These are phyloP conservation scores for Musca domestica DNA, from an alignment of 1,140 invertebrate genomes.

Conservation along the genomic window DNA sequence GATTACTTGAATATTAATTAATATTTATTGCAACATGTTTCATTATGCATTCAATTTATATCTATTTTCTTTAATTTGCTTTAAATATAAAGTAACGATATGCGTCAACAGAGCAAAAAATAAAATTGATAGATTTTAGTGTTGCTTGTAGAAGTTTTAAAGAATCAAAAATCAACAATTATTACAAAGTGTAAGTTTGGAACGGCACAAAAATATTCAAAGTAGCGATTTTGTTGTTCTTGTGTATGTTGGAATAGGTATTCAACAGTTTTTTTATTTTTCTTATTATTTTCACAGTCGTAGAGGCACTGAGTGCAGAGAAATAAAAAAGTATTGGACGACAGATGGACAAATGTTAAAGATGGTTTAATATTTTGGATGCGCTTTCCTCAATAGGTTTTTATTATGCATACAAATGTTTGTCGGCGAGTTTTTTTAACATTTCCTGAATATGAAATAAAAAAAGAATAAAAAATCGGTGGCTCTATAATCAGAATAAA, in stretches of 20 bases:
- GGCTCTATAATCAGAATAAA: too few relatives aligned
- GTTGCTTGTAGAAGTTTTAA: not conserved
- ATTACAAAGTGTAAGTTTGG: not conserved
- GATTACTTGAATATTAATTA: not conserved
- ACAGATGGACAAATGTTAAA: too few relatives aligned
- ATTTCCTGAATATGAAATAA: too few relatives aligned
- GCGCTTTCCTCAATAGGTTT: too few relatives aligned
- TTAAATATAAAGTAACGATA: not conserved
- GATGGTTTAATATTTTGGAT: too few relatives aligned
- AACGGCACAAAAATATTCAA: not conserved
- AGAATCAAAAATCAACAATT: not conserved
- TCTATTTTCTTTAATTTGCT: too few relatives aligned
- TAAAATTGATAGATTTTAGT: constrained; percentile 5
- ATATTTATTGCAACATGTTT: not conserved
- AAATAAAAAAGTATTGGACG: too few relatives aligned
- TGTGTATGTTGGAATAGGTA: not conserved
- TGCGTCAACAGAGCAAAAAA: not conserved
- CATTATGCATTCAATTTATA: too few relatives aligned
- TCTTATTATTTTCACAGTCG: constrained; percentile 18
- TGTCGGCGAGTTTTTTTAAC: too few relatives aligned
- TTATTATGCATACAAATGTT: too few relatives aligned
- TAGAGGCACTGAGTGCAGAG: constrained; percentile 19
- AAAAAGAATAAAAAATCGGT: too few relatives aligned
- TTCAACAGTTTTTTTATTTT: not conserved
- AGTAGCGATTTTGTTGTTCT: not conserved